phyloP scores from a whole-genome alignment of 2,888 invertebrate species.

The Apamea anceps region DNA sequence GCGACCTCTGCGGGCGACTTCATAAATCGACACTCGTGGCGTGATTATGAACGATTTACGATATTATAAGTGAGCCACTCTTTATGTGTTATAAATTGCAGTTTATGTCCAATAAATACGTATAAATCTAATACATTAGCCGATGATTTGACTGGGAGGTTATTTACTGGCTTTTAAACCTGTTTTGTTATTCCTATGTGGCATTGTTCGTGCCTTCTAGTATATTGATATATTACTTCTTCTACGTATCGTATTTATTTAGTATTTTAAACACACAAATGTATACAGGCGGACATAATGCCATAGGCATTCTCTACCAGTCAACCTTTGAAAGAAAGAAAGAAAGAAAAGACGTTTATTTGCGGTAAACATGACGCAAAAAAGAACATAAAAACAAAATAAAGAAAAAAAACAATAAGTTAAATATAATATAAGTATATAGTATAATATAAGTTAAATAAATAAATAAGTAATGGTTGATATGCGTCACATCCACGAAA shows the following conservation, averaged over 20 bases:
- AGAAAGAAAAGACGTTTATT: no score
- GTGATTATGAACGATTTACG: slow-evolving; percentile 79
- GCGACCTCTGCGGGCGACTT: slow-evolving; percentile 72
- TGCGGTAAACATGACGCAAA: no score
- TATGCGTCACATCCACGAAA: no score
- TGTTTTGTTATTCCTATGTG: slow-evolving; percentile 24
- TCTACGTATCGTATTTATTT: neutral
- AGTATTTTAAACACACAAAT: no score
- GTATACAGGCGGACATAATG: no score
- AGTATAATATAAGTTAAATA: no score
- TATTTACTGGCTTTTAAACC: slow-evolving; percentile 46
- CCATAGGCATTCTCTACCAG: no score
- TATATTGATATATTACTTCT: slow-evolving; percentile 13
- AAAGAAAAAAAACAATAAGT: no score
- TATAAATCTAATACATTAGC: slow-evolving; percentile 61
- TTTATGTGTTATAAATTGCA: slow-evolving; percentile 72
- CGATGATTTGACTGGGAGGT: slow-evolving; percentile 41
- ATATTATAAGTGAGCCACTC: slow-evolving; percentile 68
- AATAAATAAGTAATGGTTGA: no score
- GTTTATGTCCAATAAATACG: slow-evolving; percentile 61
- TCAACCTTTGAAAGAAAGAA: no score
- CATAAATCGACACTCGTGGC: slow-evolving; percentile 78
- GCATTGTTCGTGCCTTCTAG: slow-evolving; percentile 21
- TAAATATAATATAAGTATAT: no score
- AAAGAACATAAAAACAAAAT: no score